Conservation (phyloP, 2,888 invertebrate genomes). For the Nineta flava region DNA sequence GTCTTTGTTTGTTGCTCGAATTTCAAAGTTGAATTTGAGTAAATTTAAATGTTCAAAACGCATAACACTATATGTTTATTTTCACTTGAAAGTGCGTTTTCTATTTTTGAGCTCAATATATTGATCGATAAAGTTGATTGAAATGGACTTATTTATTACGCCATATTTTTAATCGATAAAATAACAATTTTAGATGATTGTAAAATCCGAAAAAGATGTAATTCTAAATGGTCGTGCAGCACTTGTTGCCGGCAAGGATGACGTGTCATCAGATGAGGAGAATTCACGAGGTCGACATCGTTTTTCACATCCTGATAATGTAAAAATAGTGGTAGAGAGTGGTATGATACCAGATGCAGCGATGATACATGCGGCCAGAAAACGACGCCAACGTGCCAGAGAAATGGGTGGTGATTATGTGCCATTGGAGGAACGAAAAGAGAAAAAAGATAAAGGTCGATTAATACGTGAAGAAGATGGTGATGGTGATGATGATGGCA, state of each 20-base stretch:
- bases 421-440: slow-evolving; percentile 29
- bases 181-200: slow-evolving; percentile 29
- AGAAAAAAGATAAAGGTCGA: slow-evolving; percentile 35
- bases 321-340: slow-evolving; percentile 66
- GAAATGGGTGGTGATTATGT: slow-evolving; percentile 57
- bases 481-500: slow-evolving; percentile 35
- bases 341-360: slow-evolving; percentile 95
- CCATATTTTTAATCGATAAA: no score
- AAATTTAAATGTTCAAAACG: no score
- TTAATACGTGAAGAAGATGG: slow-evolving; percentile 71
- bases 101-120: no score
- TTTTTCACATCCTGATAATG: slow-evolving; percentile 49
- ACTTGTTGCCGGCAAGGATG: slow-evolving; percentile 55
- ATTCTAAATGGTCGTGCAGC: slow-evolving; percentile 72
- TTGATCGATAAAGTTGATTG: no score
- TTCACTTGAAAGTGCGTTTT: no score
- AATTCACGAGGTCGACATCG: slow-evolving; percentile 33
- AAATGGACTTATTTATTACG: no score
- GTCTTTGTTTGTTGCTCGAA: no score
- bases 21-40: no score
- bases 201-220: slow-evolving; percentile 31
- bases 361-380: slow-evolving; percentile 93
- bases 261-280: slow-evolving; percentile 48
- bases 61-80: no score
- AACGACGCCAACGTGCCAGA: slow-evolving; percentile 84